Evolutionary conservation across 2,113 vertebrate species (phyloP).

Genomic region (Nannobrachium achirus): DNA sequence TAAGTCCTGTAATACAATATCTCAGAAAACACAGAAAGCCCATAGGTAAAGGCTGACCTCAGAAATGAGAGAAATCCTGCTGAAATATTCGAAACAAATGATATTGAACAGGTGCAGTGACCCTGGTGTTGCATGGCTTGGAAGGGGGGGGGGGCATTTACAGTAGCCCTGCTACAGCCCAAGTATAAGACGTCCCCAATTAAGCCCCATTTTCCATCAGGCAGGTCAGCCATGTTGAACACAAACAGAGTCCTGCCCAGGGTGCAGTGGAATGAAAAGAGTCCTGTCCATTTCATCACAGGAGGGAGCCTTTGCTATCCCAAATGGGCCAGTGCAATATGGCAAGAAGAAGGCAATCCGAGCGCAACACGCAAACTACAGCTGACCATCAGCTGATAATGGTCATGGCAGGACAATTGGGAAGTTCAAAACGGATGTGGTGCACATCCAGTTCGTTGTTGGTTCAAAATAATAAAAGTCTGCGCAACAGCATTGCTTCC

Average conservation of each 20-base stretch:
- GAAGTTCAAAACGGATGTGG: no score
- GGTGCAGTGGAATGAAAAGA: conserved; percentile 62
- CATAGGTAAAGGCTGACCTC: background rate
- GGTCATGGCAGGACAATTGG: no score
- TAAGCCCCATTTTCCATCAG: conserved; percentile 58
- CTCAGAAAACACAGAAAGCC: background rate
- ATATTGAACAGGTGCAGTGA: conserved; percentile 40
- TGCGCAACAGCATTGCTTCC: no score
- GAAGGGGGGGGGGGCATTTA: conserved; percentile 25
- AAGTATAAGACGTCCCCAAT: conserved; percentile 50
- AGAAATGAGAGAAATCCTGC: background rate
- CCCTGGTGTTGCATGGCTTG: conserved; percentile 13
- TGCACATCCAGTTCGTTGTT: no score
- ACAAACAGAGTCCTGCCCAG: conserved; percentile 60
- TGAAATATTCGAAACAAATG: conserved; percentile 19
- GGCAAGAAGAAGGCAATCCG: conserved; percentile 13
- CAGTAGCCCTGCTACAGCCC: conserved; percentile 34
- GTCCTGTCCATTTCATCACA: conserved; percentile 51
- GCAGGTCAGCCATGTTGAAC: conserved; percentile 59
- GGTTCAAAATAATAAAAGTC: no score
- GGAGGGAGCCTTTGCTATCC: conserved; percentile 46
- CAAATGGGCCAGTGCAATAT: conserved; percentile 46
- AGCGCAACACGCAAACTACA: background rate
- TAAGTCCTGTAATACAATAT: conserved; percentile 9
- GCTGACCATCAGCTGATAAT: no score